Evolutionary conservation across 2,113 vertebrate species (phyloP).

Genomic region (Paralichthys olivaceus): DNA sequence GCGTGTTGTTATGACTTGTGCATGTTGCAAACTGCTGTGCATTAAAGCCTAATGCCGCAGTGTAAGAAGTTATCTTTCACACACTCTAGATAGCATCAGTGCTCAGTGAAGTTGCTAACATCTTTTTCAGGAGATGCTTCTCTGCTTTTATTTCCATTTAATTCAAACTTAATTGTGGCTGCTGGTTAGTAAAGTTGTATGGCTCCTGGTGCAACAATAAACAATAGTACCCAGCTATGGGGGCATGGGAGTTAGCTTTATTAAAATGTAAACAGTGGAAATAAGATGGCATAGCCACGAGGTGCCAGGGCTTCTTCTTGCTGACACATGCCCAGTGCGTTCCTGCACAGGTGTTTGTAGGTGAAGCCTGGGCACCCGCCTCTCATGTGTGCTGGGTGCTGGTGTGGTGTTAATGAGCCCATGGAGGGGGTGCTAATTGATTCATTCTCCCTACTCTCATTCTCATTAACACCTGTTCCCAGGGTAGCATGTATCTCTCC

Average conservation of each 20-base stretch:
- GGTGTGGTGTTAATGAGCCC: slow-evolving; percentile 76
- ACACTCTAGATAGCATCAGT: no score
- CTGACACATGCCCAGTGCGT: slow-evolving; percentile 10
- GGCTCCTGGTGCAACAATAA: no score
- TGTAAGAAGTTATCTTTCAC: neutral
- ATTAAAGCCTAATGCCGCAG: neutral
- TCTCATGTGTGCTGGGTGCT: slow-evolving; percentile 25
- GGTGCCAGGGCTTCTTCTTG: neutral
- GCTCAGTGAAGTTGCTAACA: no score
- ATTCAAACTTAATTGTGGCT: no score
- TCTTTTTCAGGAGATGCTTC: no score
- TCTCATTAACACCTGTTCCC: slow-evolving; percentile 79
- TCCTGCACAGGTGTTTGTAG: slow-evolving; percentile 8
- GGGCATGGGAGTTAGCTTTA: neutral
- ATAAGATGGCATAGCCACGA: neutral
- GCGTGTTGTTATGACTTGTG: neutral
- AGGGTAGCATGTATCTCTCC: slow-evolving; percentile 59
- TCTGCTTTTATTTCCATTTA: no score
- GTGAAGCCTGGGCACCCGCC: slow-evolving; percentile 17
- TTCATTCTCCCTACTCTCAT: slow-evolving; percentile 69
- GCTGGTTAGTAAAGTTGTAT: no score
- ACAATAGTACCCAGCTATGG: no score
- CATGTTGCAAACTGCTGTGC: neutral
- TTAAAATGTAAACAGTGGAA: neutral
- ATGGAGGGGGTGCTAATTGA: slow-evolving; percentile 80